Evolutionary conservation across 2,113 vertebrate genomes (phyloP).

Genomic region (Carassius gibelio): DNA sequence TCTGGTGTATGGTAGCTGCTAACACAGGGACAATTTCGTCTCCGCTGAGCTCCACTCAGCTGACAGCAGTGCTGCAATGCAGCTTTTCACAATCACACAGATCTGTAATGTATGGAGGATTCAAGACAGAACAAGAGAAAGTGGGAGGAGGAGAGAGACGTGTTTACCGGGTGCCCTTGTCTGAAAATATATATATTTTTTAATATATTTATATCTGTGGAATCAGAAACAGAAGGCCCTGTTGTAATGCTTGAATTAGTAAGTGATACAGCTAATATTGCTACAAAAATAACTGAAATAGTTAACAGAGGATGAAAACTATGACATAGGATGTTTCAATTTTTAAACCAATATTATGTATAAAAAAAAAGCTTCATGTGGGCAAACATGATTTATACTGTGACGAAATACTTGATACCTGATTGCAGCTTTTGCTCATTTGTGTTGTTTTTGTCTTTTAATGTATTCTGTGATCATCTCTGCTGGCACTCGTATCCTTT

Average conservation of each 20-base stretch:
- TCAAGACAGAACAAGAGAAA: not conserved
- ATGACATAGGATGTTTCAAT: not conserved
- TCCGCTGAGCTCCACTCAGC: conserved; percentile 54
- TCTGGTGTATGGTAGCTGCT: conserved; percentile 17
- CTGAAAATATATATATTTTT: not conserved
- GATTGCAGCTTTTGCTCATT: not conserved
- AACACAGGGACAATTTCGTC: conserved; percentile 20
- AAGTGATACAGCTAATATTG: not conserved
- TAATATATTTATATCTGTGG: not conserved
- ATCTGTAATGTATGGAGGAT: conserved; percentile 48
- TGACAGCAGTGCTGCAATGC: conserved; percentile 76
- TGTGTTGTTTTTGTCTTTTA: not conserved
- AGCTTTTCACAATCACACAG: conserved; percentile 64
- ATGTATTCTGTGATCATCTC: not conserved
- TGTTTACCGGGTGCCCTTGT: not conserved
- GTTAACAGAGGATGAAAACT: not conserved
- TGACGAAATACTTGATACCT: not conserved
- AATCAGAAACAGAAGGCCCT: not conserved
- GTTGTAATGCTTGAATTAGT: not conserved
- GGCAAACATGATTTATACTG: not conserved
- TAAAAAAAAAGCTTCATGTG: not conserved
- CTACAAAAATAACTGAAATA: not conserved
- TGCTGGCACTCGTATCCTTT: not conserved
- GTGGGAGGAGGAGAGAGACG: not conserved
- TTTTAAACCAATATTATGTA: not conserved